Base-by-base conservation (phyloP, 2,888 invertebrate genomes). In the Xestoiulus laeticollis region DNA sequence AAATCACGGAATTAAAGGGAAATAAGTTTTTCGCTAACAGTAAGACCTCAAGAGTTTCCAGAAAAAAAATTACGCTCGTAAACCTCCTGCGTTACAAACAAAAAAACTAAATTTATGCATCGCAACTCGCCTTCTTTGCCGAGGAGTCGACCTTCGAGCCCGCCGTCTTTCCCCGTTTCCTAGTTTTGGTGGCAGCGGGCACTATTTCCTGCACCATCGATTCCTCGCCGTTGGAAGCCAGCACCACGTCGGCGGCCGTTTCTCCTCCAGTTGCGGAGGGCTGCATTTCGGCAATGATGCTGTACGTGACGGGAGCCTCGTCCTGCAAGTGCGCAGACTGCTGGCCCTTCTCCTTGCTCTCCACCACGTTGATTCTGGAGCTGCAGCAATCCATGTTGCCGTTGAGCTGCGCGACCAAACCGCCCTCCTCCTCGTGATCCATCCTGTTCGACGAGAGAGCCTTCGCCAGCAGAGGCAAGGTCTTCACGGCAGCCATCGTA, bases 401-500 rank as follows among this genome's bases (percentile, higher is more conserved):
- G 8, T 59, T 59, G 5, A 59, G 8, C 59, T n/a, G 59, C n/a
- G 22, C 22, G n/a, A 5, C 22, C 12, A 83, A 30, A 3, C 38
- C 33, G n/a, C 16, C 30, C 16, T 30, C 83, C 6, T 30, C 83
- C 0, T 30, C 83, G 38, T 26, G 8, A 0, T 83, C 83, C 32
- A 38, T 33, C 16, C 38, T 83, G 38, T 19, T 30, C 10, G 12
- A 26, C 26, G 44, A 30, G 1, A 85, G 30, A n/a, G 85, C 43
- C 22, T 85, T 85, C 2, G 85, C 44, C 43, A 44, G 44, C 32
- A 85, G 85, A 16, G 33, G 85, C 44, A 48, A 16, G 14, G 33
- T 48, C 43, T 85, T 85, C 38, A 85, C 30, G 22, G 43, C 43
- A 6, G 85, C 85, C 85, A 85, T 85, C 43, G 85, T 85, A n/a